Conservation (phyloP, 2,888 invertebrate species). For the Lycophotia porphyrea region DNA sequence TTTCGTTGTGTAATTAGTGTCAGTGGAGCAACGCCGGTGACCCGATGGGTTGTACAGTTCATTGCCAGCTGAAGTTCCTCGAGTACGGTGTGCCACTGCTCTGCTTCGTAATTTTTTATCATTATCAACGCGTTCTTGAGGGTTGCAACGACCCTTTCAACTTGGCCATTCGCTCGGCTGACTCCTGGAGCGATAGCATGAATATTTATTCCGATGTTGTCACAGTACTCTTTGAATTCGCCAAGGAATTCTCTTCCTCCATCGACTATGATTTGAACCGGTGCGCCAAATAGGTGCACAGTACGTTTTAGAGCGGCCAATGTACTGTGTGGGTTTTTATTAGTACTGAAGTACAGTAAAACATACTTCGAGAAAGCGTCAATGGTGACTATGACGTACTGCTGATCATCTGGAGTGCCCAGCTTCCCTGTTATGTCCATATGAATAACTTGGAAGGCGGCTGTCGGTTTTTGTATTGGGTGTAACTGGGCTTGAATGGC, state of each 20-base stretch:
- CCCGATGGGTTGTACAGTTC: conserved; percentile 29
- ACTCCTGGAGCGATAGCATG: conserved; percentile 52
- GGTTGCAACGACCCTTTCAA: conserved; percentile 47
- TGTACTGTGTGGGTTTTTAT: conserved; percentile 12
- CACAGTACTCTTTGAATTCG: conserved; percentile 46
- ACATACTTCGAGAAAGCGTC: conserved; percentile 56
- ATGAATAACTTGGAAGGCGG: conserved; percentile 54
- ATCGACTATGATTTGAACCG: conserved; percentile 44
- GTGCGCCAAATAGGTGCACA: conserved; percentile 50
- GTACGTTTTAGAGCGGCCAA: conserved; percentile 45
- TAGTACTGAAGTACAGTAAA: conserved; percentile 32
- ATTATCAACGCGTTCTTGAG: conserved; percentile 63
- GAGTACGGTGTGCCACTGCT: conserved; percentile 14
- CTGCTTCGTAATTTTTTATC: conserved; percentile 47
- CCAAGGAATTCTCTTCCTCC: conserved; percentile 55
- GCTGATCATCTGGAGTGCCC: conserved; percentile 26
- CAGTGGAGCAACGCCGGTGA: conserved; percentile 34
- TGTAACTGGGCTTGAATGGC: conserved; percentile 32
- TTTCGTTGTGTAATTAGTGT: conserved; percentile 19
- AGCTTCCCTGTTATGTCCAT: conserved; percentile 63
- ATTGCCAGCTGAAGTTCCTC: conserved; percentile 29
- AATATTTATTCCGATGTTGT: conserved; percentile 33
- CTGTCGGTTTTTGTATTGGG: conserved; percentile 50
- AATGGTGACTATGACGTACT: conserved; percentile 56
- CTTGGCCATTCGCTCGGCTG: conserved; percentile 58